A percentile compares a stretch with the other conserved stretches of the same genome.
phyloP scores from a whole-genome alignment of 2,797 vertebrate species.

The Malacoctenus gilli region DNA sequence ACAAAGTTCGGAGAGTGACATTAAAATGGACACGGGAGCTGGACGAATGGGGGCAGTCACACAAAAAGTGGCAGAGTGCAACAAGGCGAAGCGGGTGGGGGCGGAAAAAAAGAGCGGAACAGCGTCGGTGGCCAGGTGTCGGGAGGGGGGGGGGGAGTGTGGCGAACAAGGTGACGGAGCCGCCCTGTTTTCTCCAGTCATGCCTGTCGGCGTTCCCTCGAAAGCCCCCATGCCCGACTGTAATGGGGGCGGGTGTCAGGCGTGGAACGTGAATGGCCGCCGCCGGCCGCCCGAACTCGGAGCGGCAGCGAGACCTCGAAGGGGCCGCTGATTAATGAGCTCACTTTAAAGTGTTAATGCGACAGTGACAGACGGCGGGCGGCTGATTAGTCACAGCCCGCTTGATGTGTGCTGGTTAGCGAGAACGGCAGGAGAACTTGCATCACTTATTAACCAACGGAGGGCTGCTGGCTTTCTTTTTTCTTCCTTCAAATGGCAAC shows the following conservation, averaged over 20 bases:
- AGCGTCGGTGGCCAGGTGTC: background rate
- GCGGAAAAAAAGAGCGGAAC: constrained; percentile 18
- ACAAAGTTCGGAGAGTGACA: constrained; percentile 7
- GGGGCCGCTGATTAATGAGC: constrained; percentile 53
- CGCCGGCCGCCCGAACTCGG: constrained; percentile 17
- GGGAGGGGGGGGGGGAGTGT: constrained; percentile 1
- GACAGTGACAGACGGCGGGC: constrained; percentile 27
- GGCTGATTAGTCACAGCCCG: constrained; percentile 37
- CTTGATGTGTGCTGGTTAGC: constrained; percentile 5
- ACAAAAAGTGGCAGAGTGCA: constrained; percentile 14
- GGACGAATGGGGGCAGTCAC: background rate
- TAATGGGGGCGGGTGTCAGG: constrained; percentile 48
- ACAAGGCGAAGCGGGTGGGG: constrained; percentile 19
- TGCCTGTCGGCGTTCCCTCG: constrained; percentile 50
- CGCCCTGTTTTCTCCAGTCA: constrained; percentile 53
- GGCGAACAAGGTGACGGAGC: constrained; percentile 6
- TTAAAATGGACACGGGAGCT: constrained; percentile 2
- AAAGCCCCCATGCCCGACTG: constrained; percentile 54
- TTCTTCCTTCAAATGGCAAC: too few species aligned
- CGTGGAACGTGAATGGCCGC: constrained; percentile 50
- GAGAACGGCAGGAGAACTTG: background rate
- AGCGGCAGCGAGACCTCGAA: constrained; percentile 37
- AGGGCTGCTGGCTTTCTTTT: too few species aligned
- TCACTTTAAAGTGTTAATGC: constrained; percentile 49
- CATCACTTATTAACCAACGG: background rate